Evolutionary conservation across 2,888 invertebrate species (phyloP), one percentile per base, ranked within the genome.

Genomic region (Dynastes maya): DNA sequence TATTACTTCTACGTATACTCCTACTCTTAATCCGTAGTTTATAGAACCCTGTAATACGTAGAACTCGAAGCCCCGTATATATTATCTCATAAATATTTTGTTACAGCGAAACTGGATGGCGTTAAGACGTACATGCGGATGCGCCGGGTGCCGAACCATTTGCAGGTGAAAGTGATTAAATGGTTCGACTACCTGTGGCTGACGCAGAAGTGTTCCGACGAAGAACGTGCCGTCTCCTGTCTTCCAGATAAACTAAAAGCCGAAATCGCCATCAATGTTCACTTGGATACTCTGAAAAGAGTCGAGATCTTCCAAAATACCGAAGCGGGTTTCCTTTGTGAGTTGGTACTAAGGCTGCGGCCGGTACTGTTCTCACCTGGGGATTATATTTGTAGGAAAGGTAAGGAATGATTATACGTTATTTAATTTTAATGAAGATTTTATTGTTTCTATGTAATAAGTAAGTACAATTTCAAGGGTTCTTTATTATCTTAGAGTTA

Each of bases 151-250:
- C 98, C 98, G 58, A 95, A 94, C 85, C 96, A 97, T 89, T 92
- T 99, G 80, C 98, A 99, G 90, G 96, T 97, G 86, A 98, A 98
- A 90, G 98, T 97, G 84, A 98, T 99, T 90, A 97, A 98, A 90
- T 99, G 98, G 98, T 99, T 98, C 90, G 98, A 99, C 91, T 98
- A 99, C 90, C 92, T 98, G 86, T 99, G 99, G 98, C 94, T 98
- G 86, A 98, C 98, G 83, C 98, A 99, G 91, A 98, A 98, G 91
- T 98, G 98, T 88, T 97, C 98, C 32, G 98, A 98, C 89, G 98
- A 99, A 89, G 98, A 98, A 89, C 95, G 95, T 89, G 97, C 97
- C 78, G 97, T 98, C 85, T 96, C 96, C 87, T 97, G 97, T 91
- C 93, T 98, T 87, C 97, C 97, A 90, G 98, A 98, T 91, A 98